A percentile compares a stretch with the other conserved stretches of the same genome.
Evolutionary conservation across 1,140 invertebrate genomes (phyloP).

Genomic region (Drosophila bipectinata): DNA sequence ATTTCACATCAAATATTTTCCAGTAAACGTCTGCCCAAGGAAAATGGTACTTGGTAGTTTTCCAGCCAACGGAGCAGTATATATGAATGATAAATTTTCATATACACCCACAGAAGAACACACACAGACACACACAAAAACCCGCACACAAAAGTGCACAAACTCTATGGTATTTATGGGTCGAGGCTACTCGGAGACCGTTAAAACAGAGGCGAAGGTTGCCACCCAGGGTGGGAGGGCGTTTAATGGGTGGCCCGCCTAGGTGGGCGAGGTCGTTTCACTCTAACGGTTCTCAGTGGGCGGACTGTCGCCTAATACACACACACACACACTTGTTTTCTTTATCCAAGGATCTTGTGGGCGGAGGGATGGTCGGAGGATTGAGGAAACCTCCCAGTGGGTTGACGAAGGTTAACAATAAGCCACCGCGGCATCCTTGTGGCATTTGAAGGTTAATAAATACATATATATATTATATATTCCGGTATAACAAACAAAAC

Average conservation of each 20-base stretch:
- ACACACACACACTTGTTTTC: slow-evolving; percentile 17
- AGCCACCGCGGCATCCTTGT: slow-evolving; percentile 45
- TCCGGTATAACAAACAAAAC: slow-evolving; percentile 16
- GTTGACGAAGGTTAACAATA: slow-evolving; percentile 58
- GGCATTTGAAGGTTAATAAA: slow-evolving; percentile 69
- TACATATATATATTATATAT: slow-evolving; percentile 24
- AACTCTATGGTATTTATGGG: slow-evolving; percentile 68
- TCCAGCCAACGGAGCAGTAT: slow-evolving; percentile 31
- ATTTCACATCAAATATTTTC: neutral
- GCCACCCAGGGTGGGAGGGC: slow-evolving; percentile 26
- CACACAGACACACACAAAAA: slow-evolving; percentile 11
- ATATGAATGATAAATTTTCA: slow-evolving; percentile 11
- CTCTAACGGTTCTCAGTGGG: slow-evolving; percentile 21
- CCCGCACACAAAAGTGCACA: slow-evolving; percentile 6
- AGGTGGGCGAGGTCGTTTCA: slow-evolving; percentile 59
- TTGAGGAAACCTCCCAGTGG: slow-evolving; percentile 6
- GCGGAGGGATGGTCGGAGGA: neutral
- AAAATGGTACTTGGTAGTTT: slow-evolving; percentile 45
- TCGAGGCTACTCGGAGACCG: slow-evolving; percentile 68
- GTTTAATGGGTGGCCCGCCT: slow-evolving; percentile 53
- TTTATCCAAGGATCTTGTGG: slow-evolving; percentile 15
- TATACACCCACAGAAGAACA: slow-evolving; percentile 16
- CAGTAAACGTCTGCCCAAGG: slow-evolving; percentile 11
- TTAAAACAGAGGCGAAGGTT: slow-evolving; percentile 57
- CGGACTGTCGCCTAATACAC: slow-evolving; percentile 9